Evolutionary conservation across 1,140 invertebrate genomes (phyloP), one percentile per base, ranked within the genome.

Genomic region (Drosophila sturtevanti): DNA sequence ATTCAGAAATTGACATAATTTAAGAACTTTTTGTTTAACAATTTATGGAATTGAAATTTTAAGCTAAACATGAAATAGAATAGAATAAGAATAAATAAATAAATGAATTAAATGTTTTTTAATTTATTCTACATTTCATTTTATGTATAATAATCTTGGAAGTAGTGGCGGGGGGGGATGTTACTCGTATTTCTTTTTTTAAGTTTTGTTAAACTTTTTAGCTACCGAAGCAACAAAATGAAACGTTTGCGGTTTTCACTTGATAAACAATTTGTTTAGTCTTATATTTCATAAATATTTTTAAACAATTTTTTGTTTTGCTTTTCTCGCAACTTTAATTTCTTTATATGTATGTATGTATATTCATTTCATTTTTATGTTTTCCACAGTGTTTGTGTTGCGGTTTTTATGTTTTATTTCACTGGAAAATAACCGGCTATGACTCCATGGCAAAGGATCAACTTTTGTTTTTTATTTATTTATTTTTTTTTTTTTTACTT

Each of bases 251-350:
- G 80, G 80, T 84, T 79, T 84, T 67, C 27, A 66, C 72, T 84
- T 84, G 72, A 84, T 84, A 76, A 84, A 79, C 80, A 84, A 84
- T 84, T 84, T 84, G 80, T 72, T 67, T 72, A 82, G 27, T 4
- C 27, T 31, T 76, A 74, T 48, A 61, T 81, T 73, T 81, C 69
- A 81, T 68, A 81, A 69, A 82, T 82, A 73, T 75, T 76, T 84
- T 79, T 72, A 66, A 61, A 71, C 59, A 84, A 66, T 74, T 79
- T 70, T 81, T 68, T 22, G 16, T 41, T 34, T 63, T 27, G 35
- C 35, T 22, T 38, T 51, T 52, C 38, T n/a, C n/a, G n/a, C n/a
- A 56, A 66, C 44, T 16, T 51, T 38, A 11, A 63, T 56, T 68
- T 44, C 35, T 31, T 31, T 31, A 31, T 31, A n/a, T n/a, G n/a